These are phyloP conservation scores for Oryctes rhinoceros DNA, from an alignment of 1,140 invertebrate genomes.

Conservation along the genomic window DNA sequence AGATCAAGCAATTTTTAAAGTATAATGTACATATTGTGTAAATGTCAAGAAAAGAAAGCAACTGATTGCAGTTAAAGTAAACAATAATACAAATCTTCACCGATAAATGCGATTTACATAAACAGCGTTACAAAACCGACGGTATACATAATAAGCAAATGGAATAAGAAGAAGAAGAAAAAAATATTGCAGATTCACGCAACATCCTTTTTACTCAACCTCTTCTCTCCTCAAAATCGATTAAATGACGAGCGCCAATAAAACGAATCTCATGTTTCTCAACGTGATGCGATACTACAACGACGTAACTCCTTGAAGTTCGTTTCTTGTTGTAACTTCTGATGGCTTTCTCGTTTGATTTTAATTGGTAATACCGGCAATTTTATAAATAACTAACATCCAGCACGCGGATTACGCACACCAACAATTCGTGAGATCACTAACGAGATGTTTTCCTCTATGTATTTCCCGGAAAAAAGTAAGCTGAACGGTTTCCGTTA, in stretches of 20 bases:
- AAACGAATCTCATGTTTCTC: slow-evolving; percentile 30
- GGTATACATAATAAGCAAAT: neutral
- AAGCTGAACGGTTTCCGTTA: too few relatives aligned
- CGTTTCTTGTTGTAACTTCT: neutral
- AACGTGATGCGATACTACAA: slow-evolving; percentile 29
- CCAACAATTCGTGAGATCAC: too few relatives aligned
- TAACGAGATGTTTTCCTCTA: too few relatives aligned
- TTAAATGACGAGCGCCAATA: slow-evolving; percentile 32
- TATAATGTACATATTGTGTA: too few relatives aligned
- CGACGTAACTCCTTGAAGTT: slow-evolving; percentile 9
- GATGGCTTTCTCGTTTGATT: neutral
- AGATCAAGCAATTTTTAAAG: too few relatives aligned
- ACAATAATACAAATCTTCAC: neutral
- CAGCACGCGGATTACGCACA: too few relatives aligned
- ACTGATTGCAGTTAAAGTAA: too few relatives aligned
- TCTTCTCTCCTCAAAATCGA: neutral
- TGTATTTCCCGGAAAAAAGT: too few relatives aligned
- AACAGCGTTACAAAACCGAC: slow-evolving; percentile 16
- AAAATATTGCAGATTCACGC: neutral
- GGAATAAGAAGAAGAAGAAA: neutral
- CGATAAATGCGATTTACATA: slow-evolving; percentile 17
- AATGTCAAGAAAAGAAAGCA: too few relatives aligned
- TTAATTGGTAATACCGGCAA: neutral
- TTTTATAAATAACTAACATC: too few relatives aligned
- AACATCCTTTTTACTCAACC: neutral